Percentiles rank a stretch among this genome's conserved stretches.
phyloP scores from a whole-genome alignment of 64 coral and sea anemone genomes.

The Pocillopora damicornis region DNA sequence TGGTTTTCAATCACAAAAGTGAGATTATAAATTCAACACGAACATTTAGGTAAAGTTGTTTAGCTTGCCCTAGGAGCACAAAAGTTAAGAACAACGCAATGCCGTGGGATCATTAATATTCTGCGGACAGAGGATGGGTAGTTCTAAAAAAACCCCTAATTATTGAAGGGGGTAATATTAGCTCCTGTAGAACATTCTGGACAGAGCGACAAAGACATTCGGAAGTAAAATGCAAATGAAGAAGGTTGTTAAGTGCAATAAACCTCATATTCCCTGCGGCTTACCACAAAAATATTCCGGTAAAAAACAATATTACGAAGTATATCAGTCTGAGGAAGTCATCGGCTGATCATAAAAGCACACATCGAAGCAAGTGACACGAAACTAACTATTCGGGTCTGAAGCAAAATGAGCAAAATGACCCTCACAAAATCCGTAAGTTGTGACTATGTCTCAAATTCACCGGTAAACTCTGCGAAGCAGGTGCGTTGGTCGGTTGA shows the following conservation, averaged over 20 bases:
- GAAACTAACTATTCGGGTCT: background rate
- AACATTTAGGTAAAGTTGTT: background rate
- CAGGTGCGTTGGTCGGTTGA: slow-evolving; percentile 18
- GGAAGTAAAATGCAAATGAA: slow-evolving; percentile 35
- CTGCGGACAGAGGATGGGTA: background rate
- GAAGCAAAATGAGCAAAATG: background rate
- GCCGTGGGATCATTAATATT: background rate
- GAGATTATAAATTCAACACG: background rate
- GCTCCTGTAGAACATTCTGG: background rate
- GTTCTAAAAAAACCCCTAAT: background rate
- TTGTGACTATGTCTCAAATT: background rate
- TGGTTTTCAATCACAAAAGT: background rate
- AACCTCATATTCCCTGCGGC: slow-evolving; percentile 12
- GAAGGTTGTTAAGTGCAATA: background rate
- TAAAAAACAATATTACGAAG: background rate
- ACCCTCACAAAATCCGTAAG: slow-evolving; percentile 17
- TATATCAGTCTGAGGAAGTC: background rate
- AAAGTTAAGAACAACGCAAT: background rate
- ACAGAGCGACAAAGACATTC: background rate
- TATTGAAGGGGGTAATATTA: background rate
- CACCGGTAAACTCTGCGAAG: background rate
- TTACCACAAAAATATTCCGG: slow-evolving; percentile 16
- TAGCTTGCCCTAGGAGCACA: background rate
- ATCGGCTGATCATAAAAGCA: background rate
- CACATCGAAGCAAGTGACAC: background rate